Evolutionary conservation across 2,888 invertebrate genomes (phyloP).

Genomic region (Microctonus aethiopoides): DNA sequence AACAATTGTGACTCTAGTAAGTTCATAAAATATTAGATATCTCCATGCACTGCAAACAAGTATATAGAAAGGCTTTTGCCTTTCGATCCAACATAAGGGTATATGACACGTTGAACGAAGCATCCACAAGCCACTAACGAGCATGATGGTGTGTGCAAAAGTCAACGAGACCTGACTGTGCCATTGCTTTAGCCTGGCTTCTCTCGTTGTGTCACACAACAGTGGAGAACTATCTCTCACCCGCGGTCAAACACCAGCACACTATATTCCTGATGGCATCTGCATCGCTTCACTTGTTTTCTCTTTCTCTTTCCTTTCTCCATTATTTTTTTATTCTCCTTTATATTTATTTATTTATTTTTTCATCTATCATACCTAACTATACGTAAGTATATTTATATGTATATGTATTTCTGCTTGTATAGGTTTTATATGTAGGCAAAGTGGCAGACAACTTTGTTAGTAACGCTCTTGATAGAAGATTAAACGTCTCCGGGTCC

Average conservation of each 20-base stretch:
- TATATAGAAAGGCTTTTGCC: not conserved
- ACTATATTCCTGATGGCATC: constrained; percentile 37
- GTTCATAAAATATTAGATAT: constrained; percentile 45
- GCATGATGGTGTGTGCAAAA: constrained; percentile 41
- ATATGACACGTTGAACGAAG: constrained; percentile 44
- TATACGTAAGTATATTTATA: not conserved
- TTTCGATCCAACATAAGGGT: constrained; percentile 30
- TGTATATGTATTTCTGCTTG: not conserved
- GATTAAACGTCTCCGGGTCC: constrained; percentile 41
- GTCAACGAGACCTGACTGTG: constrained; percentile 9
- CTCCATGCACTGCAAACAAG: constrained; percentile 11
- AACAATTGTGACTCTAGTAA: constrained; percentile 17
- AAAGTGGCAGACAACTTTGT: constrained; percentile 55
- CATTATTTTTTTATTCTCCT: not conserved
- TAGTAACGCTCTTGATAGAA: constrained; percentile 49
- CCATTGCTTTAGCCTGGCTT: constrained; percentile 31
- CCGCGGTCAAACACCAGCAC: constrained; percentile 37
- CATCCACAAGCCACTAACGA: constrained; percentile 50
- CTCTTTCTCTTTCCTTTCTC: not conserved
- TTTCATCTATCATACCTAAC: not conserved
- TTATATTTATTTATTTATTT: not conserved
- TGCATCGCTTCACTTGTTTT: constrained; percentile 36
- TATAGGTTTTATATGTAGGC: not conserved
- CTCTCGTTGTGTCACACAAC: constrained; percentile 46
- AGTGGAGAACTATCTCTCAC: constrained; percentile 52